These are phyloP conservation scores for Petrocephalus schoutedeni DNA, from an alignment of 2,797 vertebrate species.

Conservation along the genomic window DNA sequence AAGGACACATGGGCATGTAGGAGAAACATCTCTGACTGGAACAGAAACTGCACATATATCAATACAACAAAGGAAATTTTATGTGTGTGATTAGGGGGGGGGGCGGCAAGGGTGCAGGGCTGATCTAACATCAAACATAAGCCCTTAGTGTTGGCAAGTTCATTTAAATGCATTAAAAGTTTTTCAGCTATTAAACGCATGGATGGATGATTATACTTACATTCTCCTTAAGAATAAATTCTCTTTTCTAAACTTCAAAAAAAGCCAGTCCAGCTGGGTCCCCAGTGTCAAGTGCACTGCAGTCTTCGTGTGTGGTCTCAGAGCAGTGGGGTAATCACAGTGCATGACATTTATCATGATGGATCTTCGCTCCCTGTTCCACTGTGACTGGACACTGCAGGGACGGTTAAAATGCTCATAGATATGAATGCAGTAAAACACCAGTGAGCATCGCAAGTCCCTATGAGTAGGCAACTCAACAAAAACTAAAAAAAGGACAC, in stretches of 20 bases:
- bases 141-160: too few relatives aligned
- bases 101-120: too few relatives aligned
- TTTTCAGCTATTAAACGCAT: background rate
- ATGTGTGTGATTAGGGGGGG: too few relatives aligned
- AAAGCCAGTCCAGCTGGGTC: background rate
- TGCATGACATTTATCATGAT: background rate
- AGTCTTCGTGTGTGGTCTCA: background rate
- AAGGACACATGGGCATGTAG: background rate
- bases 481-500: background rate
- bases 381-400: background rate
- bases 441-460: background rate
- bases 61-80: background rate
- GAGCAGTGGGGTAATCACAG: background rate
- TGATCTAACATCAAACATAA: too few relatives aligned
- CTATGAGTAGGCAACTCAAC: background rate
- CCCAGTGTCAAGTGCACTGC: background rate
- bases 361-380: background rate
- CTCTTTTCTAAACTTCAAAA: background rate
- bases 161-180: background rate
- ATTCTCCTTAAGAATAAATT: background rate
- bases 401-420: background rate
- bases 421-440: background rate
- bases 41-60: background rate
- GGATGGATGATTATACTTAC: background rate
- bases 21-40: background rate